Percentiles rank a stretch among this genome's conserved stretches.
These are phyloP conservation scores for Caenorhabditis sp. DNA, from an alignment of 2,888 invertebrate species.

Conservation along the genomic window DNA sequence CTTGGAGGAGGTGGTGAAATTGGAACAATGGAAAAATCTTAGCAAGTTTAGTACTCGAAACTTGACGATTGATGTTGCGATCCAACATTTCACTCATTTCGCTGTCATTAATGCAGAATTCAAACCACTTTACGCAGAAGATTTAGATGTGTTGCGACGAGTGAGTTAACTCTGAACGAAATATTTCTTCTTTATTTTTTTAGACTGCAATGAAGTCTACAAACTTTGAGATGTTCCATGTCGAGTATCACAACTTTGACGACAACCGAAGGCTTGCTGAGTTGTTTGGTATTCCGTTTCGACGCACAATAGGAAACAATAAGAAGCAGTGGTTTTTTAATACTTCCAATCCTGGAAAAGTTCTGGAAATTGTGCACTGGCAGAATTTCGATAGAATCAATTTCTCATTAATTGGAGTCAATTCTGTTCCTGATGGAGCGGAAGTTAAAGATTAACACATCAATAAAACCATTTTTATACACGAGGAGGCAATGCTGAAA, in stretches of 20 bases:
- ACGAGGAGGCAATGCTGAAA: background rate
- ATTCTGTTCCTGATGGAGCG: background rate
- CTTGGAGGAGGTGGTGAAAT: background rate
- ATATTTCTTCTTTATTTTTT: no score
- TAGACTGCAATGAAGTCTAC: background rate
- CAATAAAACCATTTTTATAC: background rate
- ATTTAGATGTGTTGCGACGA: background rate
- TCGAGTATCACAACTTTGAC: background rate
- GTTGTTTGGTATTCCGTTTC: background rate
- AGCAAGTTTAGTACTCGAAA: background rate
- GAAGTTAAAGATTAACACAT: background rate
- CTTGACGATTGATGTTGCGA: background rate
- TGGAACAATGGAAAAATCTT: background rate
- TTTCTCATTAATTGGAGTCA: background rate
- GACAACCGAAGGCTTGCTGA: background rate
- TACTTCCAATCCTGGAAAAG: background rate
- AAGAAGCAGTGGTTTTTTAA: background rate
- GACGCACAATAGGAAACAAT: background rate
- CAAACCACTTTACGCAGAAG: background rate
- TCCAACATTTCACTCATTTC: background rate
- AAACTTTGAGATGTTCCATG: background rate
- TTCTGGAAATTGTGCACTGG: background rate
- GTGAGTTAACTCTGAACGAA: no score
- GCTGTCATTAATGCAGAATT: background rate
- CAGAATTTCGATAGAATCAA: background rate